Conservation (phyloP, 2,113 vertebrate genomes). For the Zosterops hypoxanthus region DNA sequence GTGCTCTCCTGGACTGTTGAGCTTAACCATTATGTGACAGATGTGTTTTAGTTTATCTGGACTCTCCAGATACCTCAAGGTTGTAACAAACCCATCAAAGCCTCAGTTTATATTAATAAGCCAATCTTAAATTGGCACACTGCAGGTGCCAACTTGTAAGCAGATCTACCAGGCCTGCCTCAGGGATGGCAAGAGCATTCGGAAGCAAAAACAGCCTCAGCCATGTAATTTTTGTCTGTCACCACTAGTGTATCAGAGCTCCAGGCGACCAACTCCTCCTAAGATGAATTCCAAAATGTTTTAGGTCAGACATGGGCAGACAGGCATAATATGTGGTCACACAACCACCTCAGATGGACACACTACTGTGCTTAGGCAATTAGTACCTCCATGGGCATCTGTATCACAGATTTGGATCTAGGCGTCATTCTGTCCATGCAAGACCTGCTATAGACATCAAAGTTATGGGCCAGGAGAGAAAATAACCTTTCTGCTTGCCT, state of each 20-base stretch:
- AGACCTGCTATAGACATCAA: neutral
- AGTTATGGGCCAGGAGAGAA: neutral
- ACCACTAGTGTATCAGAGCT: neutral
- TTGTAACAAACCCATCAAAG: neutral
- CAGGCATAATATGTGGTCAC: neutral
- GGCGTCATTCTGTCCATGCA: neutral
- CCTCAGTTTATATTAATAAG: neutral
- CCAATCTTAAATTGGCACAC: neutral
- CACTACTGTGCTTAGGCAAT: rapidly evolving
- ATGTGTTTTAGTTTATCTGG: neutral
- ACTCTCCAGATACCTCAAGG: neutral
- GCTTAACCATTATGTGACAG: neutral
- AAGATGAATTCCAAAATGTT: neutral
- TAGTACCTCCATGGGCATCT: neutral
- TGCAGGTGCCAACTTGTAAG: neutral
- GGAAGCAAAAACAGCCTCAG: neutral
- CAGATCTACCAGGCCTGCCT: neutral
- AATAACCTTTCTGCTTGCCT: slow-evolving; percentile 34
- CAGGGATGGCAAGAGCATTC: neutral
- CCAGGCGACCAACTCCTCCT: neutral
- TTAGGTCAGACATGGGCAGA: neutral
- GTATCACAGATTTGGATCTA: neutral
- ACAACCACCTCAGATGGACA: neutral
- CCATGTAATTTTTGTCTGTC: neutral
- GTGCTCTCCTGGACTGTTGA: neutral